Evolutionary conservation across 2,888 invertebrate species (phyloP).

Genomic region (Drosophila borealis): DNA sequence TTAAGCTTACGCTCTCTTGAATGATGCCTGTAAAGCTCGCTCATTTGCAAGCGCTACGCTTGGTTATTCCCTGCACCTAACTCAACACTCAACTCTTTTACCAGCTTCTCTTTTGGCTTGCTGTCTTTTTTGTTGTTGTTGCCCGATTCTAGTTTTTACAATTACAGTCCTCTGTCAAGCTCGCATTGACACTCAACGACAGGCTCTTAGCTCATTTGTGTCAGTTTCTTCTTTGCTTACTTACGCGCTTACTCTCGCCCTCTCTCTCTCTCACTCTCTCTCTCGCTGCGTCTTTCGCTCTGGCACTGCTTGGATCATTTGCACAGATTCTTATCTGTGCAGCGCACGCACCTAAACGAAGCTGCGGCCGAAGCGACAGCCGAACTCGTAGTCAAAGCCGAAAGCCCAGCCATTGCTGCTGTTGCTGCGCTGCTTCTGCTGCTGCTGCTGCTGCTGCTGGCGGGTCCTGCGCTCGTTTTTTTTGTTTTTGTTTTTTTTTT

Average conservation of each 20-base stretch:
- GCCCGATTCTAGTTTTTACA: not conserved
- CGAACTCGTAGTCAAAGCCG: constrained; percentile 19
- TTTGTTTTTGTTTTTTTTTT: constrained; percentile 44
- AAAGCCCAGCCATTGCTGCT: constrained; percentile 4
- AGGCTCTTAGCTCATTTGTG: constrained; percentile 4
- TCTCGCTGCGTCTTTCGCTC: too few relatives aligned
- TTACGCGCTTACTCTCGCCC: not conserved
- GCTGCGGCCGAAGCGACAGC: constrained; percentile 13
- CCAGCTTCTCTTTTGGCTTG: too few relatives aligned
- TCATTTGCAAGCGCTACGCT: too few relatives aligned
- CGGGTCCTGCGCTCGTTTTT: constrained; percentile 28
- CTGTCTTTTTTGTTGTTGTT: too few relatives aligned
- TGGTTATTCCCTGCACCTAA: too few relatives aligned
- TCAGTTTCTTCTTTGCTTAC: not conserved
- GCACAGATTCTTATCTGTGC: constrained; percentile 55
- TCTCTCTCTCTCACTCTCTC: constrained; percentile 3
- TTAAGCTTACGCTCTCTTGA: too few relatives aligned
- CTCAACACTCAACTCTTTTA: too few relatives aligned
- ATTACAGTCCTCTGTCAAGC: not conserved
- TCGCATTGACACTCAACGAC: not conserved
- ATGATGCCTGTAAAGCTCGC: too few relatives aligned
- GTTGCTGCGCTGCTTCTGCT: not conserved
- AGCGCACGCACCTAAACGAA: constrained; percentile 50
- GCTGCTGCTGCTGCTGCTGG: constrained; percentile 15
- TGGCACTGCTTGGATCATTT: constrained; percentile 45